Conservation (phyloP, 37 sponge, comb jelly and placozoan species). For the Spongilla lacustris region DNA sequence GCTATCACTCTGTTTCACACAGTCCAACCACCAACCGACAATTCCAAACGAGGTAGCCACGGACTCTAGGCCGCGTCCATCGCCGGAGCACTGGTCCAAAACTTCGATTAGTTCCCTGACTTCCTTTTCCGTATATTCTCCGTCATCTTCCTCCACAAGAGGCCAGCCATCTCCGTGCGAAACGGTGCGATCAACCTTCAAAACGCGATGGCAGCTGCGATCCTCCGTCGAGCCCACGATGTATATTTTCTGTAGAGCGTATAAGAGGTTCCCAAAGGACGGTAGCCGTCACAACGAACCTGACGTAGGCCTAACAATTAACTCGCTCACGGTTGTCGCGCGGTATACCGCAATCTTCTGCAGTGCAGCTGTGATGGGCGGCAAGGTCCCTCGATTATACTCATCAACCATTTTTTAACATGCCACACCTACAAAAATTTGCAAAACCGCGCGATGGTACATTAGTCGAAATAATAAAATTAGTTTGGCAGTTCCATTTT, state of each 20-base stretch:
- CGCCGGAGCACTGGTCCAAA: constrained; percentile 58
- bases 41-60: constrained; percentile 81
- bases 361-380: constrained; percentile 50
- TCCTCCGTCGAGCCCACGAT: constrained; percentile 71
- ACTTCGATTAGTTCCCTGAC: constrained; percentile 60
- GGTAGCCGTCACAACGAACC: background rate
- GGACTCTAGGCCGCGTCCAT: constrained; percentile 62
- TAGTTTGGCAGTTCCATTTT: too few species aligned
- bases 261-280: background rate
- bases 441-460: too few species aligned
- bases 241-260: constrained; percentile 43
- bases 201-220: constrained; percentile 50
- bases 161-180: background rate
- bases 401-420: background rate
- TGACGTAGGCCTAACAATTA: too few species aligned
- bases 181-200: constrained; percentile 80
- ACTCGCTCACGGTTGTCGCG: constrained; percentile 57
- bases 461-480: too few species aligned
- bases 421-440: too few species aligned
- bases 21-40: constrained; percentile 47
- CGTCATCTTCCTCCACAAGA: constrained; percentile 42
- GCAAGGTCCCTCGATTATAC: constrained; percentile 33
- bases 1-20: too few species aligned
- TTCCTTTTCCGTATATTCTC: constrained; percentile 35
- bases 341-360: constrained; percentile 82